These are phyloP conservation scores for Chamaetylas fuelleborni DNA, from an alignment of 2,113 vertebrate genomes.

Conservation along the genomic window DNA sequence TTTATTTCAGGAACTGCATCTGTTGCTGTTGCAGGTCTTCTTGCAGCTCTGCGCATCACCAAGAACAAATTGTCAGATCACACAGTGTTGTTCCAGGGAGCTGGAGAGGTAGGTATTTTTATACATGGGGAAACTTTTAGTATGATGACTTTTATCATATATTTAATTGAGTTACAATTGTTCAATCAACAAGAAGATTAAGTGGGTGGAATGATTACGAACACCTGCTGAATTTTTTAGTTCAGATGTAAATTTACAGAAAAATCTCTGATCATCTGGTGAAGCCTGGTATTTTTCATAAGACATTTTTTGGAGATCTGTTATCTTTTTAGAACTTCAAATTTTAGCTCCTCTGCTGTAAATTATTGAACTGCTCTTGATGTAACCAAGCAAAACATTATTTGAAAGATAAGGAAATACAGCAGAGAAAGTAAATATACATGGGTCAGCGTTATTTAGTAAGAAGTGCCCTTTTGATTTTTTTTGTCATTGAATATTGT, in stretches of 20 bases:
- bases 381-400: neutral
- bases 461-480: neutral
- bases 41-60: constrained; percentile 91
- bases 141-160: neutral
- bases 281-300: neutral
- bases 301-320: neutral
- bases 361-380: neutral
- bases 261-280: neutral
- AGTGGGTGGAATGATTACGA: neutral
- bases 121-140: neutral
- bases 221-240: neutral
- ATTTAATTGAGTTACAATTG: neutral
- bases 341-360: neutral
- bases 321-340: neutral
- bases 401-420: neutral
- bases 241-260: neutral
- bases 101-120: constrained; percentile 84
- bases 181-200: neutral
- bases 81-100: constrained; percentile 93
- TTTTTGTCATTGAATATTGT: neutral
- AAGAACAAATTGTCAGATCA: constrained; percentile 90
- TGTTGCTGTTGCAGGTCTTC: constrained; percentile 92
- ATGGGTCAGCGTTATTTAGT: neutral
- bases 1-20: constrained; percentile 87
- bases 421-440: neutral